Percentiles rank a stretch among this genome's conserved stretches.
phyloP scores from a whole-genome alignment of 30 jellyfish, hydroid and myxozoan species.

The Mastigias papua region DNA sequence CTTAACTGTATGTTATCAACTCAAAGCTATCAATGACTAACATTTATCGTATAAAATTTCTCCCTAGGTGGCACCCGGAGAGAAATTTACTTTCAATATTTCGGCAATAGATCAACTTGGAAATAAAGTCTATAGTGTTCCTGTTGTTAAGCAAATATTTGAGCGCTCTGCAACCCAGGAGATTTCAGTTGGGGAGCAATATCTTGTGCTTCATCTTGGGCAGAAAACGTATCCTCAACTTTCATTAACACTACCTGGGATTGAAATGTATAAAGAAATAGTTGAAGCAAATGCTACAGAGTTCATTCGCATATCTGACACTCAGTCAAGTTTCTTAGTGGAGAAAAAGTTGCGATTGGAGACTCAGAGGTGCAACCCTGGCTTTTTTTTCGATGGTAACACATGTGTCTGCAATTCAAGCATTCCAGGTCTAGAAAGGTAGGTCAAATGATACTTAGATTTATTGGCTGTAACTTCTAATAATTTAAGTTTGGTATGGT shows the following conservation, averaged over 20 bases:
- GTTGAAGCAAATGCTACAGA: constrained; percentile 37
- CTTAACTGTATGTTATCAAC: not conserved
- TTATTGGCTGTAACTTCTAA: too few species aligned
- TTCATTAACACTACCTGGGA: constrained; percentile 31
- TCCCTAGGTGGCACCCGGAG: constrained; percentile 75
- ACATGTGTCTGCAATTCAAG: constrained; percentile 52
- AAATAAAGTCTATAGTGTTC: constrained; percentile 46
- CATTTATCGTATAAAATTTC: not conserved
- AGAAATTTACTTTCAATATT: constrained; percentile 34
- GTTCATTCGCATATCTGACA: constrained; percentile 41
- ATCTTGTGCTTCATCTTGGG: constrained; percentile 22
- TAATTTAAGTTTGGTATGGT: too few species aligned
- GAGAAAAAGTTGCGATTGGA: constrained; percentile 25
- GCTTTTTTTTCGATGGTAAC: constrained; percentile 32
- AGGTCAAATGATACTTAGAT: not conserved
- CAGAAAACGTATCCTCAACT: not conserved
- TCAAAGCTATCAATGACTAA: not conserved
- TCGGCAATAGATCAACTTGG: constrained; percentile 44
- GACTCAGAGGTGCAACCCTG: constrained; percentile 71
- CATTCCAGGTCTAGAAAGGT: constrained; percentile 62
- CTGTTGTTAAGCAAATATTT: constrained; percentile 29
- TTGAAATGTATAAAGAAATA: not conserved
- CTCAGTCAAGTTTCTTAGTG: constrained; percentile 55
- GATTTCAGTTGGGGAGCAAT: constrained; percentile 16
- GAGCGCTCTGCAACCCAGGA: constrained; percentile 7